These are phyloP conservation scores for Callimorpha dominula DNA, from an alignment of 2,888 invertebrate genomes.

Conservation along the genomic window DNA sequence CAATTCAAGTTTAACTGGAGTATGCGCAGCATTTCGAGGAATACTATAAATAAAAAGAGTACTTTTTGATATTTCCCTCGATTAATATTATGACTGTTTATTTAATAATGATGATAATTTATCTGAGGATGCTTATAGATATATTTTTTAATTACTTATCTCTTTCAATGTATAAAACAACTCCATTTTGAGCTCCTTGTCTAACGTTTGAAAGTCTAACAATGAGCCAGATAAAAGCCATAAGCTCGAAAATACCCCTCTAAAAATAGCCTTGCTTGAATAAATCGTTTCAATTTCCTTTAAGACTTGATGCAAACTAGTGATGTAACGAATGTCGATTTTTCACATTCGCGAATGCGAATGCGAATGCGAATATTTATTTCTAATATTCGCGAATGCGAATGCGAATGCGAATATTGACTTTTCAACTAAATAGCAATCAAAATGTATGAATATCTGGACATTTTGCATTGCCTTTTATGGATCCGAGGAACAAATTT, in stretches of 20 bases:
- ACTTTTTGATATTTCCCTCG: not conserved
- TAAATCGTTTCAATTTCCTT: constrained; percentile 59
- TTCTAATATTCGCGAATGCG: too few species aligned
- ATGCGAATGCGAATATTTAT: too few species aligned
- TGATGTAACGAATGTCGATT: too few species aligned
- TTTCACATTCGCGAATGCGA: too few species aligned
- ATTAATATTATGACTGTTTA: not conserved
- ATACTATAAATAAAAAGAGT: constrained; percentile 1
- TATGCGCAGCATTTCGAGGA: constrained; percentile 30
- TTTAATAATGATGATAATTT: not conserved
- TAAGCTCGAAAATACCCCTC: constrained; percentile 46
- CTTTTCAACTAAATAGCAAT: too few species aligned
- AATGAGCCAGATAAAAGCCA: constrained; percentile 14
- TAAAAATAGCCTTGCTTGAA: constrained; percentile 47
- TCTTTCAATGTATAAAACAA: not conserved
- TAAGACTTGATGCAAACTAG: constrained; percentile 57
- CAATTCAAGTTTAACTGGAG: constrained; percentile 21
- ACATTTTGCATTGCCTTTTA: too few species aligned
- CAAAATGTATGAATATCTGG: too few species aligned
- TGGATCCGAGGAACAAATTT: too few species aligned
- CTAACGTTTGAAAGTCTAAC: constrained; percentile 15
- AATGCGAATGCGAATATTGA: too few species aligned
- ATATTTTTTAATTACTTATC: too few species aligned
- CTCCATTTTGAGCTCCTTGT: not conserved
- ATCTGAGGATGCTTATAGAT: not conserved